phyloP scores from a whole-genome alignment of 2,113 vertebrate species.

The Mellivora capensis region DNA sequence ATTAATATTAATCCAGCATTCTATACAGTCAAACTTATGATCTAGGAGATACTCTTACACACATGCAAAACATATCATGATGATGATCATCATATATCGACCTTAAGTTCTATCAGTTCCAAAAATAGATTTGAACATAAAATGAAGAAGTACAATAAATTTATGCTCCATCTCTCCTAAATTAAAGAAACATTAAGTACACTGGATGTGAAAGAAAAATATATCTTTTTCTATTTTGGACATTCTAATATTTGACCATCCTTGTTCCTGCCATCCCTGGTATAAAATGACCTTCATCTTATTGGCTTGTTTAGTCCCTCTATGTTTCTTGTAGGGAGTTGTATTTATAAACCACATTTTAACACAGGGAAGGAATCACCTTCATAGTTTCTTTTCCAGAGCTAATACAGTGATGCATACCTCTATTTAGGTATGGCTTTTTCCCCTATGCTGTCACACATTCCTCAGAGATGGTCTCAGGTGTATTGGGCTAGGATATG shows the following conservation, averaged over 20 bases:
- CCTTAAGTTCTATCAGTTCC: not conserved
- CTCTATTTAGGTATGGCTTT: not conserved
- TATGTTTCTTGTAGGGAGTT: not conserved
- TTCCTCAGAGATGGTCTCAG: not conserved
- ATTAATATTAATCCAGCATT: not conserved
- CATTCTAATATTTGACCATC: not conserved
- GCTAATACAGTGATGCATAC: not conserved
- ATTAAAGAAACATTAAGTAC: not conserved
- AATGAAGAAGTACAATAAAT: not conserved
- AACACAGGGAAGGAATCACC: not conserved
- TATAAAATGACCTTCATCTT: not conserved
- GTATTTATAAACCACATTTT: not conserved
- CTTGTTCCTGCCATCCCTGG: not conserved
- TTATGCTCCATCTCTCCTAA: not conserved
- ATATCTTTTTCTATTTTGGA: not conserved
- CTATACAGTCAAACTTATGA: not conserved
- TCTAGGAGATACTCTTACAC: not conserved
- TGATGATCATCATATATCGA: not conserved
- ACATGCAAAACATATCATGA: not conserved
- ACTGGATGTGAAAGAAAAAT: not conserved
- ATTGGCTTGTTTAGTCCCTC: not conserved
- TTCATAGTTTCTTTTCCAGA: not conserved
- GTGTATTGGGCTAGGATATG: not conserved
- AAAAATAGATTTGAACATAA: not conserved
- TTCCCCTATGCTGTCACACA: not conserved